Evolutionary conservation across 2,797 vertebrate species (phyloP), one percentile per base, ranked within the genome.

Genomic region (Eulemur rubriventer): DNA sequence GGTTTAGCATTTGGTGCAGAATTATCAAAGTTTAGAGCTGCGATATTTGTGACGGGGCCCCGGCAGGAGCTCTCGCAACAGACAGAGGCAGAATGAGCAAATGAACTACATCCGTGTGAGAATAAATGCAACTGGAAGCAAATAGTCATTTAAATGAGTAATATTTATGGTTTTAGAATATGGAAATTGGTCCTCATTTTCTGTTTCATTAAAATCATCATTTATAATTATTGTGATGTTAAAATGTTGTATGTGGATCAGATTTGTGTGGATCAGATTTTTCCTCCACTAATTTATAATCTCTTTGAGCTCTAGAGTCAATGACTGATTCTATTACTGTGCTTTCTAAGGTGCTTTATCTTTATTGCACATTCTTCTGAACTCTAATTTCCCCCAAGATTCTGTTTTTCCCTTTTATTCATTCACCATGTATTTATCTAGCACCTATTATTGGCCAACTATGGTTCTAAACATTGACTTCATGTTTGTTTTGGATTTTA

Each of bases 261-360:
- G 22, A 67, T 22, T 50, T 75, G 18, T 78, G 26, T 72, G 38
- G 11, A 81, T 75, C 46, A 89, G 22, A 67, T 22, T 50, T 75
- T 73, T 86, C 14, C 13, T 73, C 35, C 57, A 63, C 57, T 95
- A 70, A 83, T 75, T 96, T 92, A 85, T 16, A 91, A 86, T 76
- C 33, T 41, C 35, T 69, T 87, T 80, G 10, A 75, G 57, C 30
- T 85, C 30, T 52, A 43, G 84, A 91, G 26, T 67, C 61, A 67
- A 41, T 86, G 80, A 67, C 46, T 86, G 76, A 65, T 93, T 95
- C 11, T 69, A 24, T 73, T 89, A 63, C 8, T 65, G 17, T 70
- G 30, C 35, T 93, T 96, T 50, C 69, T 63, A 84, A 86, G n/a
- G 41, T 35, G 28, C 7, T 75, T 96, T 72, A 57, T 55, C 28